Evolutionary conservation across 2,888 invertebrate genomes (phyloP), one percentile per base, ranked within the genome.

Genomic region (Ochropleura leucogaster): DNA sequence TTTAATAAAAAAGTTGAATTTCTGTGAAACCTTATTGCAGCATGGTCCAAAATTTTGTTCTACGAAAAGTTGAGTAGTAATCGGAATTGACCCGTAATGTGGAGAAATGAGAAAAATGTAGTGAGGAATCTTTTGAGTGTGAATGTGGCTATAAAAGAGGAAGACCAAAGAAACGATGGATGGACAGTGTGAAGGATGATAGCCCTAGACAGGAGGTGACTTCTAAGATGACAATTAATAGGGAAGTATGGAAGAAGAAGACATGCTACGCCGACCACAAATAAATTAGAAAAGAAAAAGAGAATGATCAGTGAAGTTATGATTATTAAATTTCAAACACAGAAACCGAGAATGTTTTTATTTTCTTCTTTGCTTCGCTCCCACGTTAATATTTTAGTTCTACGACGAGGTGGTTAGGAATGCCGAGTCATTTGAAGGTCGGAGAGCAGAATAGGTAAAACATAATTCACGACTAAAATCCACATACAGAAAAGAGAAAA

Each of bases 401-500:
- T 30, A 30, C 30, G 30, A 30, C 30, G 30, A 30, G 30, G 30
- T 30, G 30, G 30, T 30, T 57, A 9, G 10, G n/a, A 53, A n/a
- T n/a, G 10, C 20, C 10, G 10, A 12, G 20, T 3, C 9, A 4
- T 20, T 20, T 20, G 5, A 7, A 14, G 3, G 7, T 53, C 53
- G 10, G n/a, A 53, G 53, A 1, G 10, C n/a, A 51, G 51, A 18
- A n/a, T 51, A 51, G 18, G 18, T 18, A 18, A 51, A 51, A n/a
- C 53, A 49, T 12, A 49, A 6, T n/a, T 53, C n/a, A 4, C 53
- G n/a, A 18, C 60, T 16, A 14, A 8, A 7, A 8, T 16, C 16
- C 30, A 30, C 3, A 59, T 30, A 59, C 30, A 59, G 46, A 72
- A 53, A 67, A 42, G 20, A 9, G 47, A 47, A 51, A 76, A 47